Conservation (phyloP, 92 coral and sea anemone species). For the Diadumene lineata region DNA sequence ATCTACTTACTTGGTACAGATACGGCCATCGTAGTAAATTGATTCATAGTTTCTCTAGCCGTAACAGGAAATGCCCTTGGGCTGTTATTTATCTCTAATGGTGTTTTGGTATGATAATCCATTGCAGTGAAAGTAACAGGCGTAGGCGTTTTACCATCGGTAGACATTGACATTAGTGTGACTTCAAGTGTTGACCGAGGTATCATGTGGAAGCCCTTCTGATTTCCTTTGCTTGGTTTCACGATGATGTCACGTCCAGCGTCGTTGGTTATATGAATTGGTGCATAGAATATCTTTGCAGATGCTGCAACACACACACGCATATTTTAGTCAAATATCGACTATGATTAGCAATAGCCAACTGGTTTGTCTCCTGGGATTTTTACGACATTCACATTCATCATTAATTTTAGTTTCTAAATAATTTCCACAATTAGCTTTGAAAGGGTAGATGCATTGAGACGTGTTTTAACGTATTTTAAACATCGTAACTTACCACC, state of each 20-base stretch:
- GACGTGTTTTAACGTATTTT: no score
- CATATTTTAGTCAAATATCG: no score
- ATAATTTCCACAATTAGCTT: no score
- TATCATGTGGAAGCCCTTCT: conserved; percentile 73
- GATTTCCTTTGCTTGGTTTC: conserved; percentile 91
- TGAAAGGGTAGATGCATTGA: no score
- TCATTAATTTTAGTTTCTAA: no score
- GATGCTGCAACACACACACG: conserved; percentile 71
- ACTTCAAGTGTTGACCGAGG: conserved; percentile 91
- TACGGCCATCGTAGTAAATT: conserved; percentile 72
- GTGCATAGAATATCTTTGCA: conserved; percentile 94
- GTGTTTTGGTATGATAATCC: conserved; percentile 69
- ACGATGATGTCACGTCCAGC: conserved; percentile 86
- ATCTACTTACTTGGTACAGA: conserved; percentile 78
- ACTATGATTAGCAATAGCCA: no score
- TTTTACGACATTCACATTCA: no score
- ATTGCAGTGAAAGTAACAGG: conserved; percentile 87
- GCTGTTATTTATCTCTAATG: conserved; percentile 80
- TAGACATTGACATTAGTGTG: conserved; percentile 94
- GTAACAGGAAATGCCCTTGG: conserved; percentile 71
- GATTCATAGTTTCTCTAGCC: conserved; percentile 79
- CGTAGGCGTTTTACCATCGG: conserved; percentile 76
- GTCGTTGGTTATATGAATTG: conserved; percentile 87
- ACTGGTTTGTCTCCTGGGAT: no score
- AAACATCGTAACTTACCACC: conserved; percentile 64